Evolutionary conservation across 2,797 vertebrate species (phyloP), one percentile per base, ranked within the genome.

Genomic region (Sphaeramia orbicularis): DNA sequence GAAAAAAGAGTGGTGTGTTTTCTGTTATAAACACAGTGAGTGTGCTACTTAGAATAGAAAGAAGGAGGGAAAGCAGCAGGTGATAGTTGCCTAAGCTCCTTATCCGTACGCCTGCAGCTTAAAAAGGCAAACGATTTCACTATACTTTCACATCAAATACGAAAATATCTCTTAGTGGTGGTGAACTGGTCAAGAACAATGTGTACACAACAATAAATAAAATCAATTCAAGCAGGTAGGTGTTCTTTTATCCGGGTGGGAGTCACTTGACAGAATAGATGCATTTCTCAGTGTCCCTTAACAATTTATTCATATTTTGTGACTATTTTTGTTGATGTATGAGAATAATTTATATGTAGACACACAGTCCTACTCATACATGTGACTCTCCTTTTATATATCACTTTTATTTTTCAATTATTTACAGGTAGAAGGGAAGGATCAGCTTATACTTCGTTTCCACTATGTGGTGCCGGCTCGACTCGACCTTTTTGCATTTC

Each of bases 1-100:
- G 50, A 62, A 47, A 84, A 70, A 69, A 65, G 41, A 90, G 76
- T 85, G 76, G 80, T 86, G 77, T 75, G 68, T 85, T 90, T 85
- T 88, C 77, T 76, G 58, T 83, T 87, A 62, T 86, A 85, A 90
- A 86, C 82, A 88, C 74, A 79, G 79, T 36, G 63, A 90, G 83
- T 80, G 85, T 84, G 75, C 82, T 87, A 87, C 86, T 88, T 88
- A 83, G 80, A 85, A 81, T 69, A 62, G 68, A 78, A 78, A 65
- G 64, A 59, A 62, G 71, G 71, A 63, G 65, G 61, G 44, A 70
- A 78, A 76, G 60, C 78, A 86, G 83, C 85, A 89, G 84, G 86
- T 86, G 83, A 83, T 80, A 80, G 87, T 88, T 90, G 80, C 65
- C 70, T 83, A 79, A 81, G 84, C 71, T 79, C 52, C 78, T 77